Evolutionary conservation across 2,888 invertebrate species (phyloP), one percentile per base, ranked within the genome.

Genomic region (Caradrina clavipalpis): DNA sequence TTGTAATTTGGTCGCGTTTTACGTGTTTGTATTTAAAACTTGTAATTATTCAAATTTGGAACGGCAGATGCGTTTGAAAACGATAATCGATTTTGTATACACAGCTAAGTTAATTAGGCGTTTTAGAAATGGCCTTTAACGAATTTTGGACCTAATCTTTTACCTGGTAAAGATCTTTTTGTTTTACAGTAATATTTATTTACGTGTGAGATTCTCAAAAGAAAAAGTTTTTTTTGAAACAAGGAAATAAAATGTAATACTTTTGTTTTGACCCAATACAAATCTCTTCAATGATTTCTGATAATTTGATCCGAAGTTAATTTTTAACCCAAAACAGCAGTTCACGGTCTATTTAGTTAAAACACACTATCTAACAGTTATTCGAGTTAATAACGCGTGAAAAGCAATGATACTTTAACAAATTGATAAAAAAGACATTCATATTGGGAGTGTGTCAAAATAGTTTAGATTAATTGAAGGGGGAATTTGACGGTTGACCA

Each of bases 31-130:
- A 90, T 92, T 89, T 66, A 70, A 68, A 85, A 83, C 62, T 89
- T 90, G 91, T 93, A 91, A 95, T 95, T 95, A 95, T 94, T 95
- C 89, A 94, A 95, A 95, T 93, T 93, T 92, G 78, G 92, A 93
- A 93, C 90, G 88, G 93, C 95, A 95, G 95, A 95, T 95, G 95
- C 90, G 88, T 90, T 86, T 87, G 86, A 84, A 87, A 89, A 88
- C 89, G 89, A 73, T 83, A 85, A 83, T 83, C 85, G 78, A 83
- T 83, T 83, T 81, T 66, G 69, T 76, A 57, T 63, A 62, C 47
- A 63, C 62, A 45, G 26, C 53, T 76, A 56, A 67, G 66, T 76
- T 78, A 73, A 76, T 84, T 75, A 86, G 81, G 80, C 56, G 63
- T 74, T 76, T 69, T 54, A 62, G 81, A 59, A 67, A 50, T 31